These are phyloP conservation scores for Muscicapa comitata DNA, from an alignment of 2,797 vertebrate genomes.

Conservation along the genomic window DNA sequence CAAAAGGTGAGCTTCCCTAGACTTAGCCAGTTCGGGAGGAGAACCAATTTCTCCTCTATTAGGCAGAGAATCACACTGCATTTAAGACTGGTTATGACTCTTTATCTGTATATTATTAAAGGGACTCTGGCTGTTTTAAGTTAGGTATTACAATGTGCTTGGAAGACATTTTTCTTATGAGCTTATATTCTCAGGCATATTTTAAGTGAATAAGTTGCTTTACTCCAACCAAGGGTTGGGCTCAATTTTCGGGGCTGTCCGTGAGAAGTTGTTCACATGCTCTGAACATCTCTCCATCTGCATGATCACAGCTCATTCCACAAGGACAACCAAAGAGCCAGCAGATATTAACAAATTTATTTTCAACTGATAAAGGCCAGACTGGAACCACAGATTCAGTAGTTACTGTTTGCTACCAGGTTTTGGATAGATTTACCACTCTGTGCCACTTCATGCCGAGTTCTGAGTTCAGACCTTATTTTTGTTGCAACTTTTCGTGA, in stretches of 20 bases:
- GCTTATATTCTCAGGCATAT: background rate
- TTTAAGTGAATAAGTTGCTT: background rate
- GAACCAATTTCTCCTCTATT: background rate
- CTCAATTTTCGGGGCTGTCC: background rate
- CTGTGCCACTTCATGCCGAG: background rate
- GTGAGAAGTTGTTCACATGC: fast-evolving
- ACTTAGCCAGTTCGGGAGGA: background rate
- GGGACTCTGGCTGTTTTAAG: background rate
- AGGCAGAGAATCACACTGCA: background rate
- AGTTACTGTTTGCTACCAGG: background rate
- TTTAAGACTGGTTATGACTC: background rate
- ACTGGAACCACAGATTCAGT: background rate
- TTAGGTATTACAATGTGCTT: background rate
- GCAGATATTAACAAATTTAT: background rate
- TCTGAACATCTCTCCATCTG: background rate
- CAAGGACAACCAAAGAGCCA: background rate
- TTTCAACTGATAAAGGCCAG: slow-evolving; percentile 14
- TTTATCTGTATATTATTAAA: background rate
- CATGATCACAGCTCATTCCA: slow-evolving; percentile 12
- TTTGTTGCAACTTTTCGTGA: background rate
- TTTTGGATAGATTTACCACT: background rate
- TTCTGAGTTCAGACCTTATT: background rate
- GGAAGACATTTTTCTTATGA: background rate
- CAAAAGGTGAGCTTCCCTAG: background rate
- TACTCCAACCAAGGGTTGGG: background rate